Percentiles rank a stretch among this genome's conserved stretches.
phyloP scores from a whole-genome alignment of 2,113 vertebrate species.

The Hemiscyllium ocellatum region DNA sequence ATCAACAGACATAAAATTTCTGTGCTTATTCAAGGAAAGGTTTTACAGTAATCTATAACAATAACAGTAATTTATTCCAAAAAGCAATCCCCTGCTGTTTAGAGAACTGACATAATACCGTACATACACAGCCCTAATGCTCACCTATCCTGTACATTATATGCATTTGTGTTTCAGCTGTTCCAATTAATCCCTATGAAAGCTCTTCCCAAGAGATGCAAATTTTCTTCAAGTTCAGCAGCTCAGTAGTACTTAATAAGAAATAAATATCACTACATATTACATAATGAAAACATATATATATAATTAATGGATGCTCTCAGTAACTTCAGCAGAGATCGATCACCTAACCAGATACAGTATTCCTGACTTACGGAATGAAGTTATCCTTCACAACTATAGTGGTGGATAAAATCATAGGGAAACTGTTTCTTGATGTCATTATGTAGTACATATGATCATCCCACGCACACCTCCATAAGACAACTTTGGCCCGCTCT shows the following conservation, averaged over 20 bases:
- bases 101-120: background rate
- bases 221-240: conserved; percentile 23
- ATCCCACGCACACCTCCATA: conserved; percentile 14
- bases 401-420: background rate
- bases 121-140: conserved; percentile 5
- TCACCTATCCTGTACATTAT: conserved; percentile 2
- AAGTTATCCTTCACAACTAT: background rate
- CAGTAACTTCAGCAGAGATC: background rate
- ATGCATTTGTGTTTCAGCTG: conserved; percentile 6
- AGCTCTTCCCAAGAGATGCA: conserved; percentile 21
- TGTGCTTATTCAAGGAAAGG: background rate
- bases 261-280: conserved; percentile 33
- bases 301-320: conserved; percentile 14
- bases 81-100: conserved; percentile 6
- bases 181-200: conserved; percentile 24
- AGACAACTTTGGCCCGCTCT: background rate
- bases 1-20: conserved; percentile 21
- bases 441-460: background rate
- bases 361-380: background rate
- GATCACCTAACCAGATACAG: background rate
- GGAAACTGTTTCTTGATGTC: conserved; percentile 5
- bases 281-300: conserved; percentile 7
- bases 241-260: conserved; percentile 16
- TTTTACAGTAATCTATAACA: background rate
- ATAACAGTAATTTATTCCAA: background rate